phyloP scores from a whole-genome alignment of 2,888 invertebrate genomes.

The Andrena camellia region DNA sequence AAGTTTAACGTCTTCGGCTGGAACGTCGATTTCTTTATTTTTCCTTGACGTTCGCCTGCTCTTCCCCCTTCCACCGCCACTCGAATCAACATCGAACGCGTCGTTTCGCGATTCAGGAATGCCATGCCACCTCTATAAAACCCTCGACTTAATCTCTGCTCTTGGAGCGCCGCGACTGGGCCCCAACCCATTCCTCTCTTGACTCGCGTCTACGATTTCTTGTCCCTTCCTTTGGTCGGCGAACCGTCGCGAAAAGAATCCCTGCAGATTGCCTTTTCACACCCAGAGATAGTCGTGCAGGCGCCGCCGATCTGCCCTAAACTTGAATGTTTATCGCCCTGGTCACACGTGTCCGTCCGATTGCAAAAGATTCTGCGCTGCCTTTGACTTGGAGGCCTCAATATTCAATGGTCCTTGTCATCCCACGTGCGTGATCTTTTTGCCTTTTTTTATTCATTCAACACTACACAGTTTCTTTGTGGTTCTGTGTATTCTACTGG shows the following conservation, averaged over 20 bases:
- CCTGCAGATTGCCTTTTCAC: slow-evolving; percentile 45
- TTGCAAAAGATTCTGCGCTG: not conserved
- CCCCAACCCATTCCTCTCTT: slow-evolving; percentile 1
- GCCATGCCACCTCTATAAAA: slow-evolving; percentile 63
- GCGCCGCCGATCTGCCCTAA: slow-evolving; percentile 43
- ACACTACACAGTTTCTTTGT: not conserved
- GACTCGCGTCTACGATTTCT: slow-evolving; percentile 32
- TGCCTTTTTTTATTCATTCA: not conserved
- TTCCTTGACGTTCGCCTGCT: no score
- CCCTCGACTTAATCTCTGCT: slow-evolving; percentile 59
- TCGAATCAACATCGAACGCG: slow-evolving; percentile 53
- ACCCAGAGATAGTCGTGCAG: slow-evolving; percentile 41
- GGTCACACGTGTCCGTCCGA: slow-evolving; percentile 22
- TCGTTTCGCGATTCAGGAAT: slow-evolving; percentile 63
- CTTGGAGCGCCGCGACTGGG: slow-evolving; percentile 45
- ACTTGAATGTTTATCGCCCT: slow-evolving; percentile 53
- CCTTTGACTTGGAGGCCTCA: not conserved
- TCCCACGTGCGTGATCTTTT: not conserved
- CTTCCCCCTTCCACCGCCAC: slow-evolving; percentile 9
- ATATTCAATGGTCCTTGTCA: not conserved
- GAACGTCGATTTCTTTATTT: not conserved
- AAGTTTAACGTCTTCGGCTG: slow-evolving; percentile 40
- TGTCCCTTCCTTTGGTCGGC: slow-evolving; percentile 14
- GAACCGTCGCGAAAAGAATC: slow-evolving; percentile 32
- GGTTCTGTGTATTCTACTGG: no score